These are phyloP conservation scores for Copidosoma aretas DNA, from an alignment of 2,888 invertebrate genomes.

Conservation along the genomic window DNA sequence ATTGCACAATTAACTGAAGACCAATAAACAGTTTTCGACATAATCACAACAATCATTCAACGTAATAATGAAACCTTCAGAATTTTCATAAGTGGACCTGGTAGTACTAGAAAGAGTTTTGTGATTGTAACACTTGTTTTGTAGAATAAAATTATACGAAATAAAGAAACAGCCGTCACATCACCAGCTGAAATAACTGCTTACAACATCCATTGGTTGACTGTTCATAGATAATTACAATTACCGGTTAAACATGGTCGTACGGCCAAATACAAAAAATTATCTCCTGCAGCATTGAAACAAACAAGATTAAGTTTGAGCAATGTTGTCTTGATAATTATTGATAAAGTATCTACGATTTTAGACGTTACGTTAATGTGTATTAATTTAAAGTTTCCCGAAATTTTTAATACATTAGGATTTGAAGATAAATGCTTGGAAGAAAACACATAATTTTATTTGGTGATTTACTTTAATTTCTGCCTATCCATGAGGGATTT, in stretches of 20 bases:
- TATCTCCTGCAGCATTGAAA: constrained; percentile 47
- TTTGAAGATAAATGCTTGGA: constrained; percentile 51
- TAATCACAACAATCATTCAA: not conserved
- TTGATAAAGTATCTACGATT: constrained; percentile 47
- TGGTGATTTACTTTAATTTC: constrained; percentile 53
- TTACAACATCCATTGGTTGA: not conserved
- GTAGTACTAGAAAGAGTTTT: constrained; percentile 1
- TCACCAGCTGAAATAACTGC: constrained; percentile 24
- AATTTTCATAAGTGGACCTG: not conserved
- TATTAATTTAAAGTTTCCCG: constrained; percentile 47
- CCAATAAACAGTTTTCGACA: not conserved
- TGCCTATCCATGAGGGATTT: constrained; percentile 49
- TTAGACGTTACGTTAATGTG: constrained; percentile 47
- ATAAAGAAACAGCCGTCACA: not conserved
- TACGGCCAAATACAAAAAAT: constrained; percentile 42
- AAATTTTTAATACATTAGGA: constrained; percentile 49
- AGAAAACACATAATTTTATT: constrained; percentile 48
- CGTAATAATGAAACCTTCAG: not conserved
- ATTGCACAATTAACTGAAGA: not conserved
- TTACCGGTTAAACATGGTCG: constrained; percentile 1
- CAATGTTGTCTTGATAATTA: constrained; percentile 49
- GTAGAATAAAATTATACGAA: not conserved
- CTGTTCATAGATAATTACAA: not conserved
- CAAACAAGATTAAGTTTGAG: constrained; percentile 44
- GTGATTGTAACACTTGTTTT: not conserved